A percentile compares a stretch with the other conserved stretches of the same genome.
phyloP scores from a whole-genome alignment of 64 coral and sea anemone species.

The Orbicella faveolata region DNA sequence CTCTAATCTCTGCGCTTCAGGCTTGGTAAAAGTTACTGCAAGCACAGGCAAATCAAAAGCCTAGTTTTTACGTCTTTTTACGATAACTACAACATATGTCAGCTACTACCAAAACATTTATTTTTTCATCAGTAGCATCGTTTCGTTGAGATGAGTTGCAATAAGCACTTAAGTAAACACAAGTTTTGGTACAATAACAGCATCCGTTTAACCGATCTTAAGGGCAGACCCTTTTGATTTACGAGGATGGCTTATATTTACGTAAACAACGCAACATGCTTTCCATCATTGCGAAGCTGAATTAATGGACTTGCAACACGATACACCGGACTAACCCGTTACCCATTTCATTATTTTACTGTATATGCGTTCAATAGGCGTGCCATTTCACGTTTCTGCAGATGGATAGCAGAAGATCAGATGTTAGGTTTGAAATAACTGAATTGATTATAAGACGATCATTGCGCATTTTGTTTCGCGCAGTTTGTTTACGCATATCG shows the following conservation, averaged over 20 bases:
- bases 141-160: not conserved
- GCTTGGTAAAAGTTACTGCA: no score
- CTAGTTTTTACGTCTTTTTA: no score
- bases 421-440: no score
- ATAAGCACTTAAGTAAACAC: not conserved
- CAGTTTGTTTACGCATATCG: no score
- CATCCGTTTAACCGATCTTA: not conserved
- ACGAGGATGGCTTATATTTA: not conserved
- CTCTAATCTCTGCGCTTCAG: no score
- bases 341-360: not conserved
- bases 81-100: no score
- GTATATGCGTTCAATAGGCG: no score
- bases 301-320: not conserved
- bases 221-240: not conserved
- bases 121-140: not conserved
- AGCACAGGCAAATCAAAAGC: no score
- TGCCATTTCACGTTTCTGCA: not conserved
- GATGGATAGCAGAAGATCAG: not conserved
- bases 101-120: not conserved
- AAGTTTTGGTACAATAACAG: not conserved
- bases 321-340: not conserved
- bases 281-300: not conserved
- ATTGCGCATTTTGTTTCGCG: no score
- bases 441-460: no score
- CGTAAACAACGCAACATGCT: constrained; percentile 1